Percentiles rank a stretch among this genome's conserved stretches.
Evolutionary conservation across 1,140 invertebrate species (phyloP).

Genomic region (Zaprionus ghesquierei): DNA sequence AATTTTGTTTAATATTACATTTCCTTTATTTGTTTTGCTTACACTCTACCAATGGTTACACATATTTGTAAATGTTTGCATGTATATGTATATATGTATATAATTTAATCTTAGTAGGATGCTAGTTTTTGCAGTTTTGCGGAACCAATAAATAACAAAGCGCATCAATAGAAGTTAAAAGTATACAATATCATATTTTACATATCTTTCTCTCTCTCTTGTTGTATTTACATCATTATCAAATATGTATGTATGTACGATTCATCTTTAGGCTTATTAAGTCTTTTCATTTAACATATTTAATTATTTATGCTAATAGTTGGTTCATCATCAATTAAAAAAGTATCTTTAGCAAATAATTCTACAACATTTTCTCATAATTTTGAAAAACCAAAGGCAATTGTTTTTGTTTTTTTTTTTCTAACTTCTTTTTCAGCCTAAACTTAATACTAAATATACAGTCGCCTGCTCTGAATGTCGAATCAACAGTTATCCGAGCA

Average conservation of each 20-base stretch:
- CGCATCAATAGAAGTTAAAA: slow-evolving; percentile 23
- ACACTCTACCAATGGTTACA: slow-evolving; percentile 28
- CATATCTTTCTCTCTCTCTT: slow-evolving; percentile 11
- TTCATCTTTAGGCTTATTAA: slow-evolving; percentile 29
- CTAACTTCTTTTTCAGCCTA: neutral
- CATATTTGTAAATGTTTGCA: slow-evolving; percentile 1
- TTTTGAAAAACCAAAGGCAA: slow-evolving; percentile 30
- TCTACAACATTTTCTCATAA: slow-evolving; percentile 10
- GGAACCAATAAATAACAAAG: slow-evolving; percentile 51
- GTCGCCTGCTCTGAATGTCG: neutral
- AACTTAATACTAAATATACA: slow-evolving; percentile 14
- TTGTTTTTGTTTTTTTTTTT: slow-evolving; percentile 15
- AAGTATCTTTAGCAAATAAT: neutral
- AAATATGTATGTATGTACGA: slow-evolving; percentile 27
- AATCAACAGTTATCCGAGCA: neutral
- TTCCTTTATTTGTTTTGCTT: slow-evolving; percentile 42
- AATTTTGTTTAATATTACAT: slow-evolving; percentile 60
- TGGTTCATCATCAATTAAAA: slow-evolving; percentile 7
- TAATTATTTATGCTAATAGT: slow-evolving; percentile 32
- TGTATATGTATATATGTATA: too few species aligned
- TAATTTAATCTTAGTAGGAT: slow-evolving; percentile 31
- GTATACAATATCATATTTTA: slow-evolving; percentile 29
- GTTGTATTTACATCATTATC: slow-evolving; percentile 25
- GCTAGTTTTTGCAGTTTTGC: slow-evolving; percentile 20
- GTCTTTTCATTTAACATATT: slow-evolving; percentile 42